Conservation (phyloP, 2,888 invertebrate species). For the Melieria crassipennis region DNA sequence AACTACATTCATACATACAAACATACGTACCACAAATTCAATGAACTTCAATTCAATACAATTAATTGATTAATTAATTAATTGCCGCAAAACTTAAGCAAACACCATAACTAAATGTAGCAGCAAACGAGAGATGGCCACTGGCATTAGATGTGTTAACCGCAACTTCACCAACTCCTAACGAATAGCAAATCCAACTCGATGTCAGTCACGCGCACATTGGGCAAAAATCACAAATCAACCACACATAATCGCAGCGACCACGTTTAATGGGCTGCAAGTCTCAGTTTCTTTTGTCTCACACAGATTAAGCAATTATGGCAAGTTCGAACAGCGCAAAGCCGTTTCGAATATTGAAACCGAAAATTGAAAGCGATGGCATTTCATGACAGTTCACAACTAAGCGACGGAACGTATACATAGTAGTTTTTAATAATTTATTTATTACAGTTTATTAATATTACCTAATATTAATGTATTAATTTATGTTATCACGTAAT, state of each 20-base stretch:
- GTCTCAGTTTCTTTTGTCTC: no score
- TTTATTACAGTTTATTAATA: slow-evolving; percentile 58
- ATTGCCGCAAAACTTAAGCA: slow-evolving; percentile 25
- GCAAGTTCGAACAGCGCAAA: no score
- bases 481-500: slow-evolving; percentile 45
- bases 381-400: not conserved
- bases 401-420: slow-evolving; percentile 34
- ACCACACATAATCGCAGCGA: no score
- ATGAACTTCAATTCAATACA: slow-evolving; percentile 25
- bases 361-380: no score
- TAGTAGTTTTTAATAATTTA: slow-evolving; percentile 51
- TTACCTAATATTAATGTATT: slow-evolving; percentile 56
- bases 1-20: slow-evolving; percentile 5
- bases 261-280: no score
- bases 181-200: no score
- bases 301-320: no score
- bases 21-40: slow-evolving; percentile 13
- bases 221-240: no score
- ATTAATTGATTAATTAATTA: slow-evolving; percentile 17
- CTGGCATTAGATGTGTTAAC: slow-evolving; percentile 35
- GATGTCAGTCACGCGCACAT: no score
- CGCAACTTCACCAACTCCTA: not conserved
- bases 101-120: not conserved
- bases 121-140: no score
- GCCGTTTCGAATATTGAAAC: no score